Base-by-base conservation (phyloP, 2,888 invertebrate species). In the Aproaerema taeniolella region DNA sequence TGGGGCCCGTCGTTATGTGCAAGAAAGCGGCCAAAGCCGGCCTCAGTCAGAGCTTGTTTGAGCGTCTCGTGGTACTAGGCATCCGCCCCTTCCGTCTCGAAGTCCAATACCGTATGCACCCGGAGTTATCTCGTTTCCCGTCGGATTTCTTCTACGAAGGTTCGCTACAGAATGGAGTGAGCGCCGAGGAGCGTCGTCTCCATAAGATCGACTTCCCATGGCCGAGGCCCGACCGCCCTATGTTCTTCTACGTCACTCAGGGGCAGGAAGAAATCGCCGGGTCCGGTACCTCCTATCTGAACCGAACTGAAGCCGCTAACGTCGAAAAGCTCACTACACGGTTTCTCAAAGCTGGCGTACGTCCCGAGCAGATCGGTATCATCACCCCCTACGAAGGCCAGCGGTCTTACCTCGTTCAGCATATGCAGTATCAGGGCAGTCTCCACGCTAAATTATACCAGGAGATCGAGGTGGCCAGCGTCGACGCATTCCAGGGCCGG, bases 91-190 rank as follows among this genome's bases (percentile, higher is more conserved):
- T 99, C 78, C 92, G 99, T 0, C 89, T 99, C 28, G 98, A 99
- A 74, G 97, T 97, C 0, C 99, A 99, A 68, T 99, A 99, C 74
- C 92, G 99, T 36, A 99, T 99, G 99, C 99, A 99, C 68, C 99
- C 99, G 0, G 97, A 97, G 61, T 88, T 99, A 6, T 97, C 97
- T 0, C 92, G 97, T 42, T 99, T 99, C 72, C 99, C 99, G 0
- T 99, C 98, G 0, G 99, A 99, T 77, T 98, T 99, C 83, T 99
- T 99, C 82, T 99, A 99, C 66, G 99, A 99, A 70, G 99, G 99
- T 0, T 97, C 97, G 2, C 88, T 99, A 34, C 99, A 99, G 72
- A 99, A 99, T 74, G 99, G 99, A 1, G 99, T 99, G 1, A 97
- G 98, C 55, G 95, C 98, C 1, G 98, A 96, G 62, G 99, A 99